Evolutionary conservation across 2,888 invertebrate genomes (phyloP), one percentile per base, ranked within the genome.

Genomic region (Leucoptera coffeella): DNA sequence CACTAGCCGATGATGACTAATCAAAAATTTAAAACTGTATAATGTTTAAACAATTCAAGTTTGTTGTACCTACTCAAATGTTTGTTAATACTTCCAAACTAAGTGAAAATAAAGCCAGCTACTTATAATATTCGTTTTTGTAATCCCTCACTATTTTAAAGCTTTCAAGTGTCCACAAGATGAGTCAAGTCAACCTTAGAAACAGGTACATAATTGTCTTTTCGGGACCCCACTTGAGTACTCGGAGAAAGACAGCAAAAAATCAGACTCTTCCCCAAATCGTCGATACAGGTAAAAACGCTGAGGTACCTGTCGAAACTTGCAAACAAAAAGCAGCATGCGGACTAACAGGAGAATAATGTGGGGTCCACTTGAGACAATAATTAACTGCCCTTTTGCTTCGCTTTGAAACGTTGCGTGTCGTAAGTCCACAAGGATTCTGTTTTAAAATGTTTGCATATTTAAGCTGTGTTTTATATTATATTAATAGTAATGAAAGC

Each of bases 281-380:
- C 10, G 25, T 15, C 15, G 11, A 17, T 15, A 11, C 15, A 11
- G 15, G 15, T n/a, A n/a, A n/a, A n/a, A 27, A 17, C 4, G 13
- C 11, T 12, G 26, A 21, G 12, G 50, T 61, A 61, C 61, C 64
- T 61, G 62, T 52, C 42, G 43, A 35, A 42, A 48, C 45, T 43
- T 27, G 51, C 41, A 30, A n/a, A n/a, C n/a, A n/a, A n/a, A n/a
- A n/a, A n/a, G n/a, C n/a, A n/a, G n/a, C n/a, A n/a, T n/a, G n/a
- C n/a, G n/a, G n/a, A n/a, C n/a, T n/a, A n/a, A n/a, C 17, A 6
- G 9, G 50, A 54, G 61, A 60, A 65, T 64, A 67, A 65, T 58
- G 59, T 60, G 57, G 50, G 50, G 52, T 55, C 50, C 50, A 60
- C 55, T 57, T 52, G 47, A 57, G 57, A 50, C 51, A 45, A 38